Evolutionary conservation across 1,140 invertebrate genomes (phyloP).

Genomic region (Zaprionus ornatus): DNA sequence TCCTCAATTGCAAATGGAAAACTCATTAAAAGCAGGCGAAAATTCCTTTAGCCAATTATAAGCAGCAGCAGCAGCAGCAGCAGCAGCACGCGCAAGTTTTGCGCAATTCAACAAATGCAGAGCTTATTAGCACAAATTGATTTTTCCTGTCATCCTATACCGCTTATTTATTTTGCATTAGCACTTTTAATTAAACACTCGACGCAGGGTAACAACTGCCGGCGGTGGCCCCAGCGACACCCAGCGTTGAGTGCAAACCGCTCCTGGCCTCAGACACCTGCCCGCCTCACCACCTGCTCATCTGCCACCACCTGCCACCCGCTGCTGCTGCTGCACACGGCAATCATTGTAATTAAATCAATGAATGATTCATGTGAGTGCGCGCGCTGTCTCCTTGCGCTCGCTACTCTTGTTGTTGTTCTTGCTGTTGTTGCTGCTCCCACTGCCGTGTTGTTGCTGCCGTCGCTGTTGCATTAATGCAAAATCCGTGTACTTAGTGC

Average conservation of each 20-base stretch:
- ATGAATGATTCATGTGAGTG: slow-evolving; percentile 82
- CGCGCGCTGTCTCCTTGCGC: slow-evolving; percentile 48
- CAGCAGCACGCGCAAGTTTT: slow-evolving; percentile 6
- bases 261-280: slow-evolving; percentile 24
- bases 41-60: slow-evolving; percentile 13
- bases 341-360: slow-evolving; percentile 82
- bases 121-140: slow-evolving; percentile 78
- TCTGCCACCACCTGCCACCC: slow-evolving; percentile 10
- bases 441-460: slow-evolving; percentile 4
- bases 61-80: slow-evolving; percentile 5
- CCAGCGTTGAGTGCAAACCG: background rate
- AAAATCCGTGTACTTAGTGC: slow-evolving; percentile 79
- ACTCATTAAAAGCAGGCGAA: background rate
- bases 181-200: slow-evolving; percentile 80
- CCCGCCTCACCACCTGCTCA: slow-evolving; percentile 5
- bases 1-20: background rate
- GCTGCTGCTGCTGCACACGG: slow-evolving; percentile 30
- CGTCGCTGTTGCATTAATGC: slow-evolving; percentile 66
- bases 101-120: slow-evolving; percentile 29
- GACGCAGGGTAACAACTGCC: slow-evolving; percentile 29
- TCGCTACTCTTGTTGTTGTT: slow-evolving; percentile 3
- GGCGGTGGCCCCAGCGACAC: slow-evolving; percentile 5
- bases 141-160: slow-evolving; percentile 62
- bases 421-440: background rate
- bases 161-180: slow-evolving; percentile 80